A percentile compares a stretch with the other conserved stretches of the same genome.
These are phyloP conservation scores for Ceryle rudis DNA, from an alignment of 2,797 vertebrate species.

Conservation along the genomic window DNA sequence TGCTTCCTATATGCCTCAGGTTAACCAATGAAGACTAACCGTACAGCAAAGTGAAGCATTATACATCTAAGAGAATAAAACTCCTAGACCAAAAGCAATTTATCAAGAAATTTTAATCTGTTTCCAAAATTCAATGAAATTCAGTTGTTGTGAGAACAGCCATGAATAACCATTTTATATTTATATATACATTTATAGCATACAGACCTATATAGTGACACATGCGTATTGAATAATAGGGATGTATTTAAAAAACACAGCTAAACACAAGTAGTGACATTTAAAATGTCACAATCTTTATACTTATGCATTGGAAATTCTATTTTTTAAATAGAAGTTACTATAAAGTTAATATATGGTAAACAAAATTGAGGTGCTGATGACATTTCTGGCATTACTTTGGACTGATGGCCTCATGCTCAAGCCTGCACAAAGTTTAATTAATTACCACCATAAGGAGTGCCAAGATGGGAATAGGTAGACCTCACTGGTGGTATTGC, in stretches of 20 bases:
- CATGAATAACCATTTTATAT: neutral
- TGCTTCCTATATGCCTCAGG: neutral
- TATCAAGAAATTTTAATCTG: neutral
- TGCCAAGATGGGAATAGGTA: neutral
- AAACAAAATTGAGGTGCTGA: neutral
- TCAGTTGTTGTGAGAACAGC: neutral
- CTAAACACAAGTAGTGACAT: neutral
- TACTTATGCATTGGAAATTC: rapidly evolving
- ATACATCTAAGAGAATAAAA: neutral
- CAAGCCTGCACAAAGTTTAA: neutral
- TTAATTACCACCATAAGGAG: neutral
- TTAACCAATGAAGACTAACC: neutral
- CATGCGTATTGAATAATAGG: neutral
- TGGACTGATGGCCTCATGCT: neutral
- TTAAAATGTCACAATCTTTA: neutral
- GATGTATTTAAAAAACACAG: neutral
- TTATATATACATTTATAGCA: too few relatives aligned
- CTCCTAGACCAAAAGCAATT: neutral
- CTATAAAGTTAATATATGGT: neutral
- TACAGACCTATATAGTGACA: neutral
- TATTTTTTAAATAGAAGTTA: neutral
- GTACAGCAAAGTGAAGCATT: neutral
- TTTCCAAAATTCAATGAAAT: neutral
- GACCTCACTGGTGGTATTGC: neutral
- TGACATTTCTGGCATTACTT: neutral